Evolutionary conservation across 2,113 vertebrate genomes (phyloP), one percentile per base, ranked within the genome.

Genomic region (Lutjanus erythropterus): DNA sequence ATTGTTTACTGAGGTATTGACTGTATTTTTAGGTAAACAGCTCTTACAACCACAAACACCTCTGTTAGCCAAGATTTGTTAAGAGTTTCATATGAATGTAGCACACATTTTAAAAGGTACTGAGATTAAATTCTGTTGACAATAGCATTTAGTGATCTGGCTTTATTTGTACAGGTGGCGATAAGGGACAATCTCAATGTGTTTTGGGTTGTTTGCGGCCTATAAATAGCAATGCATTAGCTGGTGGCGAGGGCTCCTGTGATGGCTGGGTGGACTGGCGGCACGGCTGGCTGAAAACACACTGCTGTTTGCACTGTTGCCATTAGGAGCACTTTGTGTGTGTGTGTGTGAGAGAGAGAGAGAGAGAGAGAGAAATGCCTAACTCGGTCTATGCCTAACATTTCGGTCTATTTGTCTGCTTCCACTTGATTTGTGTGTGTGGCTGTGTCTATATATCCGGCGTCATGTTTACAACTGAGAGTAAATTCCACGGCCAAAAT

Each of bases 161-260:
- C 44, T 75, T 15, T 79, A 8, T 81, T 85, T 89, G 74, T 59
- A 52, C 83, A 86, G 88, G 88, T 90, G 84, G 69, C 1, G 33
- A 84, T 86, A 52, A 67, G 61, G 42, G 77, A 88, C 71, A 55
- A 80, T 67, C 33, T 78, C 3, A 23, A 67, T 77, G 35, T 61
- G 78, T 89, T 76, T 53, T 41, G 65, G 80, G 69, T 61, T 78
- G 76, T 88, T 84, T 83, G 41, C 16, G 16, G 59, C 35, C 80
- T 88, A 90, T 88, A 88, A 91, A 91, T 92, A 90, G 84, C 42
- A 8, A 14, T 78, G 80, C 89, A 85, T 90, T 91, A 88, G 84
- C 69, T 60, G 71, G 84, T 79, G 84, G 66, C 35, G 35, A 67
- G 64, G 66, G 76, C 75, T 78, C 73, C 21, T 41, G 84, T 69